phyloP scores from a whole-genome alignment of 2,888 invertebrate species.

The Drosophila cognata region DNA sequence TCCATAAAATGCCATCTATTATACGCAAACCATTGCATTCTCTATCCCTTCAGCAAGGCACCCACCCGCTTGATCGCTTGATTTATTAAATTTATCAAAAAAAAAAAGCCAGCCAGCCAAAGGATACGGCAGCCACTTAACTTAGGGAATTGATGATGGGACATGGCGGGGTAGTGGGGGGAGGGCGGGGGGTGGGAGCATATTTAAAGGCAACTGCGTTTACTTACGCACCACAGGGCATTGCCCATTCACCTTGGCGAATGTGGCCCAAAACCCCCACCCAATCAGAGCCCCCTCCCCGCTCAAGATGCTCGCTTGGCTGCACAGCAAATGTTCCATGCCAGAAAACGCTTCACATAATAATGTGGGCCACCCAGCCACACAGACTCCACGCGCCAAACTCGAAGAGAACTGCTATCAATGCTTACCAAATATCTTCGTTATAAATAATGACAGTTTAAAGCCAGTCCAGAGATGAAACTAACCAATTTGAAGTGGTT shows the following conservation, averaged over 20 bases:
- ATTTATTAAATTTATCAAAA: constrained; percentile 73
- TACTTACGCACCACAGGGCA: constrained; percentile 72
- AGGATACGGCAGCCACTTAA: constrained; percentile 29
- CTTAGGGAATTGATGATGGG: constrained; percentile 14
- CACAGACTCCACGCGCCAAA: not conserved
- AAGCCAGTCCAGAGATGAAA: constrained; percentile 44
- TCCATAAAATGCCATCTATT: constrained; percentile 69
- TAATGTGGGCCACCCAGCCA: constrained; percentile 10
- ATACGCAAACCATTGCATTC: constrained; percentile 70
- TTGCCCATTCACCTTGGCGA: constrained; percentile 68
- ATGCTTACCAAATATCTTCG: constrained; percentile 41
- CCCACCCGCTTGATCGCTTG: constrained; percentile 44
- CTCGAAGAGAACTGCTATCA: constrained; percentile 29
- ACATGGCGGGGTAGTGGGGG: not conserved
- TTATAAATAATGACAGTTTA: constrained; percentile 71
- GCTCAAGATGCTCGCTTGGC: constrained; percentile 55
- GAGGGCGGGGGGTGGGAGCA: constrained; percentile 18
- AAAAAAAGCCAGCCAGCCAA: constrained; percentile 6
- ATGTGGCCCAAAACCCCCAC: not conserved
- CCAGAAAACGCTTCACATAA: constrained; percentile 56
- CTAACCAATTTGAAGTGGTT: constrained; percentile 42
- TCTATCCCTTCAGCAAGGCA: constrained; percentile 15
- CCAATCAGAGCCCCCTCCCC: constrained; percentile 1
- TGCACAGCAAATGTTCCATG: constrained; percentile 71
- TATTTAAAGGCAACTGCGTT: constrained; percentile 69